A percentile compares a stretch with the other conserved stretches of the same genome.
Evolutionary conservation across 2,888 invertebrate genomes (phyloP).

Genomic region (Dryobota labecula): DNA sequence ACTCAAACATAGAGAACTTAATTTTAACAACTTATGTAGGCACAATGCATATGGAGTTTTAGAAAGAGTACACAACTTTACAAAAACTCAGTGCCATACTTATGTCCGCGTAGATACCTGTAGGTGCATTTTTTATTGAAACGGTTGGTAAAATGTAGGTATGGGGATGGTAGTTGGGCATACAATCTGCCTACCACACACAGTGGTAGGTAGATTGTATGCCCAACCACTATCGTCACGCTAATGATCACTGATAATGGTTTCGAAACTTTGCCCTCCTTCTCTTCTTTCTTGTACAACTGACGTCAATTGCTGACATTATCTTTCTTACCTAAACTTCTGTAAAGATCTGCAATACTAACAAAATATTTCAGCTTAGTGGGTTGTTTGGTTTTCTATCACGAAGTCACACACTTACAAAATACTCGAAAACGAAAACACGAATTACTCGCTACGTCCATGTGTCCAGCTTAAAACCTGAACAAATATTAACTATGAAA

Average conservation of each 20-base stretch:
- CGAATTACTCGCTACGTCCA: constrained; percentile 36
- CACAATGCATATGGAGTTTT: too few relatives aligned
- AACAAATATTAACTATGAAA: background rate
- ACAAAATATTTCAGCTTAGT: constrained; percentile 41
- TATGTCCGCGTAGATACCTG: too few relatives aligned
- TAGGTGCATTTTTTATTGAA: too few relatives aligned
- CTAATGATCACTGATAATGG: background rate
- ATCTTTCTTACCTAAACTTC: background rate
- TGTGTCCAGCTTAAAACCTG: background rate
- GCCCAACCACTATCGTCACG: background rate
- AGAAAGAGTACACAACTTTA: too few relatives aligned
- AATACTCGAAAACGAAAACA: too few relatives aligned
- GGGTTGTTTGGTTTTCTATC: constrained; percentile 42
- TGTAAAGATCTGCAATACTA: background rate
- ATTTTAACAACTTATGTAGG: too few relatives aligned
- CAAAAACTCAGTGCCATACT: too few relatives aligned
- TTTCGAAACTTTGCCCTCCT: background rate
- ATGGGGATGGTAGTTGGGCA: too few relatives aligned
- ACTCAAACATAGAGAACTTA: background rate
- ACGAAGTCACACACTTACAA: constrained; percentile 11
- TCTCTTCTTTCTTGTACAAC: background rate
- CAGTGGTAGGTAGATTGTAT: background rate
- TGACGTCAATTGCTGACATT: background rate
- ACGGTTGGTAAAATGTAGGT: too few relatives aligned
- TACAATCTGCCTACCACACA: too few relatives aligned